These are phyloP conservation scores for Callipepla californica DNA, from an alignment of 2,113 vertebrate species.

Conservation along the genomic window DNA sequence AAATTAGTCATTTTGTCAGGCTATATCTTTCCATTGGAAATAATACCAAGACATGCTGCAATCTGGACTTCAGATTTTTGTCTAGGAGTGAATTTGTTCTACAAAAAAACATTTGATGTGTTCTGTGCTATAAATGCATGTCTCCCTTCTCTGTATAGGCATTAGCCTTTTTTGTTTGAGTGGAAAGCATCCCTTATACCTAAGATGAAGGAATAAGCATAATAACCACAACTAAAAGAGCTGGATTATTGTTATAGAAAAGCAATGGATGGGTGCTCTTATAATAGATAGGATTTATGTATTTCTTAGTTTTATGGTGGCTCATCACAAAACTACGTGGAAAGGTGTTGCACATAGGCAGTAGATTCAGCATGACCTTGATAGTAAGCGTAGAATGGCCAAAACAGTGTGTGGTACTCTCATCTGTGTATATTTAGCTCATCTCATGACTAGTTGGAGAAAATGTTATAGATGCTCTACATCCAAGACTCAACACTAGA, in stretches of 20 bases:
- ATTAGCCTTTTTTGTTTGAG: background rate
- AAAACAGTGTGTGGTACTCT: background rate
- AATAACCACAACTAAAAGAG: background rate
- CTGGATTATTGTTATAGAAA: background rate
- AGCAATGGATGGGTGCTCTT: background rate
- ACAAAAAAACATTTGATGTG: background rate
- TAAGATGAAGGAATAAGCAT: background rate
- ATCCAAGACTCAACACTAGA: background rate
- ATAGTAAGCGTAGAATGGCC: background rate
- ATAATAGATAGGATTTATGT: background rate
- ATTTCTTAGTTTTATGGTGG: background rate
- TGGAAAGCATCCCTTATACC: background rate
- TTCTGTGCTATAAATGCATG: accelerated
- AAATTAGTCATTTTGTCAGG: background rate
- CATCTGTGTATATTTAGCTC: background rate
- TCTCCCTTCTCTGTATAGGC: background rate
- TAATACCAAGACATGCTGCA: background rate
- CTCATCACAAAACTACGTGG: background rate
- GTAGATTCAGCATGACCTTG: background rate
- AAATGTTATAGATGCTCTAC: accelerated
- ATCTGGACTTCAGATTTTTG: background rate
- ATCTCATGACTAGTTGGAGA: background rate
- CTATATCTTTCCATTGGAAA: background rate
- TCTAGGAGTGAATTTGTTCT: background rate
- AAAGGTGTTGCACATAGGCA: background rate